Conservation (phyloP, 2,888 invertebrate genomes). For the Drosophila monieri region DNA sequence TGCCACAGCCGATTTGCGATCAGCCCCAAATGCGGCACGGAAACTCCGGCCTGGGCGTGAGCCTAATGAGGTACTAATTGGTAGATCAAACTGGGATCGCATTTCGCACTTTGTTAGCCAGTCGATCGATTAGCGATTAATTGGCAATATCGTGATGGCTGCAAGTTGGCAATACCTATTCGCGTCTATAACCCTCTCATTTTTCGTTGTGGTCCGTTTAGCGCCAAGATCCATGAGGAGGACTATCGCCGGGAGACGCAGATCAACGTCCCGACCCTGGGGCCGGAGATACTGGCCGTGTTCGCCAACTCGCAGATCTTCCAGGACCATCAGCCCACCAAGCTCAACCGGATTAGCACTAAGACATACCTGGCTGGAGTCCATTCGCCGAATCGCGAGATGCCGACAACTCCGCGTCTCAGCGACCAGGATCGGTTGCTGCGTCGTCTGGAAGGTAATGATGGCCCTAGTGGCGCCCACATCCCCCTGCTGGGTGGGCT, state of each 20-base stretch:
- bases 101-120: slow-evolving; percentile 42
- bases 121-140: slow-evolving; percentile 45
- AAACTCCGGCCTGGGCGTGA: slow-evolving; percentile 63
- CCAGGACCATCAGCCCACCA: slow-evolving; percentile 84
- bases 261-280: slow-evolving; percentile 83
- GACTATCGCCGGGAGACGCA: slow-evolving; percentile 84
- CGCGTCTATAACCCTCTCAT: not conserved
- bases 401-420: slow-evolving; percentile 78
- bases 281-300: slow-evolving; percentile 84
- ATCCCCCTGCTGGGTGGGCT: slow-evolving; percentile 47
- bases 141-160: slow-evolving; percentile 43
- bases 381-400: slow-evolving; percentile 80
- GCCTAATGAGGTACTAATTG: slow-evolving; percentile 78
- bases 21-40: slow-evolving; percentile 80
- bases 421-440: slow-evolving; percentile 83
- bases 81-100: slow-evolving; percentile 38
- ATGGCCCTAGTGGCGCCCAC: slow-evolving; percentile 52
- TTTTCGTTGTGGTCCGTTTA: slow-evolving; percentile 32
- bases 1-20: slow-evolving; percentile 80
- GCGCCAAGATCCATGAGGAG: slow-evolving; percentile 84
- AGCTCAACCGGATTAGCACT: slow-evolving; percentile 81
- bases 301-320: slow-evolving; percentile 84
- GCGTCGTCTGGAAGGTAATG: slow-evolving; percentile 84
- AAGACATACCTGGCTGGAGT: slow-evolving; percentile 80
- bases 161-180: slow-evolving; percentile 34